phyloP scores from a whole-genome alignment of 2,888 invertebrate genomes.

The Byasa hedistus region DNA sequence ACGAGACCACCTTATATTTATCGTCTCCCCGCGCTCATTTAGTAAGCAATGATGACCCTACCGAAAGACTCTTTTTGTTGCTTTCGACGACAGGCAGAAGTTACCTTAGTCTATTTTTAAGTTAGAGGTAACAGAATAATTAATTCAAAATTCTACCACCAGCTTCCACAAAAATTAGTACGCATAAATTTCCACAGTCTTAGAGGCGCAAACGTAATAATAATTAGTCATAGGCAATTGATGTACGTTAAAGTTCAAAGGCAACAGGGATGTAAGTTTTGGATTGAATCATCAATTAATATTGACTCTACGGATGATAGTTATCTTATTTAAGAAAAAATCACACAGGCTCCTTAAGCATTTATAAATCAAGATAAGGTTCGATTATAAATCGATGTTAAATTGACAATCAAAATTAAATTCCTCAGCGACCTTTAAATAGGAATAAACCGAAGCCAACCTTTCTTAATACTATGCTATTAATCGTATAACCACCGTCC shows the following conservation, averaged over 20 bases:
- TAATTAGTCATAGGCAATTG: not conserved
- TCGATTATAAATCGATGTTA: constrained; percentile 24
- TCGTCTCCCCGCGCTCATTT: too few species aligned
- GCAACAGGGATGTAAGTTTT: not conserved
- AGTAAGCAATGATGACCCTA: too few species aligned
- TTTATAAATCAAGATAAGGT: constrained; percentile 16
- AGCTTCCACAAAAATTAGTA: too few species aligned
- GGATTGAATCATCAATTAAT: not conserved
- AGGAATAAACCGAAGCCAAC: constrained; percentile 35
- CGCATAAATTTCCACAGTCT: too few species aligned
- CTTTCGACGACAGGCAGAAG: too few species aligned
- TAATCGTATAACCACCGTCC: constrained; percentile 26
- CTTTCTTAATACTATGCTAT: constrained; percentile 43
- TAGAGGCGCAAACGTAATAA: too few species aligned
- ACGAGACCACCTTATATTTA: too few species aligned
- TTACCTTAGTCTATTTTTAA: too few species aligned
- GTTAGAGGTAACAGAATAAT: too few species aligned
- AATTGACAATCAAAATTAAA: constrained; percentile 32
- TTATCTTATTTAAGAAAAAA: constrained; percentile 17
- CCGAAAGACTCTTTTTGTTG: too few species aligned
- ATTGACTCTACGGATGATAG: not conserved
- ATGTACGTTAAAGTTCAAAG: not conserved
- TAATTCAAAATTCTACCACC: too few species aligned
- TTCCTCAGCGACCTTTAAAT: constrained; percentile 30
- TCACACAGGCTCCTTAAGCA: constrained; percentile 21